Evolutionary conservation across 1,140 invertebrate genomes (phyloP), one percentile per base, ranked within the genome.

Genomic region (Mamestra configurata): DNA sequence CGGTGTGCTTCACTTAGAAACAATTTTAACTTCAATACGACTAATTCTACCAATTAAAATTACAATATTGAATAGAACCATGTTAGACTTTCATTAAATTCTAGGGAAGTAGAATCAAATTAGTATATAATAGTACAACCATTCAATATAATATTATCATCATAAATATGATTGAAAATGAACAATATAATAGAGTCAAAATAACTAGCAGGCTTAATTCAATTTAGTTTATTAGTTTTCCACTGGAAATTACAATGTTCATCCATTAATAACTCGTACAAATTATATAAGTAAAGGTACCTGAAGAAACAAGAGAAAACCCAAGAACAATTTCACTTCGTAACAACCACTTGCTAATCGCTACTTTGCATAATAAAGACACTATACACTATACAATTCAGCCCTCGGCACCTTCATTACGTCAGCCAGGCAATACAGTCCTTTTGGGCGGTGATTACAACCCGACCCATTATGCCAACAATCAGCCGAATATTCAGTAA

Each of bases 281-380:
- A 43, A 22, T 66, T 37, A 35, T 10, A 24, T 8, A 13, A 55
- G 13, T 24, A 31, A 1, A 15, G n/a, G 8, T 31, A 53, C 24
- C 6, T 53, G 46, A 51, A 51, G 27, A 53, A 18, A 24, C 18
- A 70, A 51, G 43, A 51, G 10, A 15, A 37, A 37, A 57, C 49
- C 37, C 46, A 37, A 72, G 37, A 57, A 73, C 51, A 55, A 40
- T 57, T 57, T 57, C 51, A 57, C 51, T 57, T 57, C 57, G 31
- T 20, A 37, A 73, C 51, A 55, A 73, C 53, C 18, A 57, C 71
- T 35, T 35, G 40, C 22, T 76, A 61, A 61, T 61, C 57, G 37
- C 40, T 61, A 61, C n/a, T 76, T 76, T 76, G 59, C 72, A 76
- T 76, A 61, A 76, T 61, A 49, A 61, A 40, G 71, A 24, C 53